Percentiles rank a stretch among this genome's conserved stretches.
Evolutionary conservation across 2,888 invertebrate genomes (phyloP).

Genomic region (Trachelus stipa): DNA sequence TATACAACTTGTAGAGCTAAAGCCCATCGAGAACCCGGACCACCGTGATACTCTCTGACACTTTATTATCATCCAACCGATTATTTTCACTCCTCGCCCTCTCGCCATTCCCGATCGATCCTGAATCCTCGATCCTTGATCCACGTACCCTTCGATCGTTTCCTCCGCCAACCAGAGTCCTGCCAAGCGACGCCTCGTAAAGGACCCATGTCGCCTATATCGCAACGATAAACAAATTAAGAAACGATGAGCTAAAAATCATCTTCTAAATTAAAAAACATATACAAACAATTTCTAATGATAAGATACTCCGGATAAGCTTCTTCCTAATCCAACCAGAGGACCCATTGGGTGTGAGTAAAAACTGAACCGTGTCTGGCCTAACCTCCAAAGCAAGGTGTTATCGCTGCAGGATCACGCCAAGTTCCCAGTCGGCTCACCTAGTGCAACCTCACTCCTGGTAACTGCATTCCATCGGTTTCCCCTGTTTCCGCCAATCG

Average conservation of each 20-base stretch:
- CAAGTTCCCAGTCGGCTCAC: conserved; percentile 11
- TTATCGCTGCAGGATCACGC: conserved; percentile 49
- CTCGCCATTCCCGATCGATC: not conserved
- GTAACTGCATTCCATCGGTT: conserved; percentile 55
- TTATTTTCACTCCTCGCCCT: not conserved
- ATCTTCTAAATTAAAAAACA: no score
- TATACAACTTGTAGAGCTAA: conserved; percentile 52
- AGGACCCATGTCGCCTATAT: not conserved
- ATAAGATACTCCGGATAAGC: not conserved
- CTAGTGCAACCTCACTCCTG: conserved; percentile 38
- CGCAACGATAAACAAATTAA: not conserved
- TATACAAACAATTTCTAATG: not conserved
- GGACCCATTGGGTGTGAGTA: not conserved
- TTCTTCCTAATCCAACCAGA: not conserved
- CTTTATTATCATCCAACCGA: not conserved
- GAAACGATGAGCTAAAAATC: not conserved
- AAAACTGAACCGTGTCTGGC: conserved; percentile 19
- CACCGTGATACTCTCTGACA: not conserved
- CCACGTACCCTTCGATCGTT: not conserved
- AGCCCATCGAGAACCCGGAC: not conserved
- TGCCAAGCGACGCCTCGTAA: not conserved
- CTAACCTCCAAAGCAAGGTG: conserved; percentile 33
- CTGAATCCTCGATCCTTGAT: no score
- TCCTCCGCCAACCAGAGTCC: not conserved
- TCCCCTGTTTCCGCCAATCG: conserved; percentile 42